Base-by-base conservation (phyloP, 1,140 invertebrate species). In the Campoletis sonorensis region DNA sequence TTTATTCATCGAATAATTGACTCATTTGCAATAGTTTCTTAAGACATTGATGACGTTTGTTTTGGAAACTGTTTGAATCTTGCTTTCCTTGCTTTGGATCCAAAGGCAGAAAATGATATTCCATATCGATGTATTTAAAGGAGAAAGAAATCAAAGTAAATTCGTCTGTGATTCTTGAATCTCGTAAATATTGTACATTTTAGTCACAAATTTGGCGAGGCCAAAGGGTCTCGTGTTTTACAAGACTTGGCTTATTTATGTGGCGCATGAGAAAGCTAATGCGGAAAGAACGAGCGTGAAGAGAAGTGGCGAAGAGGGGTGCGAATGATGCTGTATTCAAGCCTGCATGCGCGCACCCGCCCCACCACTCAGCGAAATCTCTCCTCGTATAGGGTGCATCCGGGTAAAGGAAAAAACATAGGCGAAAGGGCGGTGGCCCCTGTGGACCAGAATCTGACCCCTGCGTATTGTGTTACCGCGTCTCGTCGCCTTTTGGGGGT, bases 401-500 rank as follows among this genome's bases (percentile, higher is more conserved):
- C 72, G 8, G 73, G 54, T 11, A 77, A 40, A 4, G 58, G 61
- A 49, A 30, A 54, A 49, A 54, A 49, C 45, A 27, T n/a, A 8
- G 21, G 23, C n/a, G 49, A 18, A 85, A 84, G 82, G 82, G 87
- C 83, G 82, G 80, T 83, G 83, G 85, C 84, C 77, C 84, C 70
- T 85, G 77, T 81, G 75, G 82, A 79, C 77, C 83, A 83, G 85
- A 89, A 88, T 89, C 86, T 89, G 87, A 89, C 88, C 88, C 88
- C 84, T 82, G 79, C 70, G 84, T 86, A 89, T 89, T 89, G 85
- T 88, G 79, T 88, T 88, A 88, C 88, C 83, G 82, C 81, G 86
- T 68, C 78, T 87, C 86, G 82, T 73, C 86, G 88, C 86, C 86
- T 88, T 85, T 85, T 26, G 83, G 84, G 85, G 84, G 21, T 18